Evolutionary conservation across 2,113 vertebrate genomes (phyloP), one percentile per base, ranked within the genome.

Genomic region (Peromyscus maniculatus): DNA sequence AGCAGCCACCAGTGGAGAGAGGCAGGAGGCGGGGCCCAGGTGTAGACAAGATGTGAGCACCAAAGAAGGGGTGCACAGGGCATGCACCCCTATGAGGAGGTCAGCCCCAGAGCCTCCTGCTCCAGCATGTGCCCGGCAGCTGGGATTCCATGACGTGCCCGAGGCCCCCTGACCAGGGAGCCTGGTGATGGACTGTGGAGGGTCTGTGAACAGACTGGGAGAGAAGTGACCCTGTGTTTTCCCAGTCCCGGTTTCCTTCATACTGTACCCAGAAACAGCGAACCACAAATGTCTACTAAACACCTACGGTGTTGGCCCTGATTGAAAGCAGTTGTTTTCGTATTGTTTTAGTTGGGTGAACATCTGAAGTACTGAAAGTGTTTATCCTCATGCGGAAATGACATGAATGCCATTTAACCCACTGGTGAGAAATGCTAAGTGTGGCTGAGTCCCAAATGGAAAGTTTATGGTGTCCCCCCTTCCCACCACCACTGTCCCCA

Each of bases 1-100:
- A 26, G 64, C 3, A 52, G 26, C 64, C 39, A 0, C n/a, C 22
- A 33, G 22, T 33, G 64, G 87, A 52, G 11, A 13, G 59, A 15
- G 17, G 16, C 1, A 7, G 19, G 26, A 57, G 36, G 46, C 12
- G 39, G 66, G 89, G 5, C 59, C 16, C 26, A 75, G 72, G 24
- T 16, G 4, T 5, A 71, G 21, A 64, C 39, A 31, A 57, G 59
- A 72, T 5, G 31, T 36, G 64, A n/a, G 16, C 33, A 10, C 31
- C 16, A 33, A 72, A 33, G 11, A 39, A 49, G 57, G 57, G 4
- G 33, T 9, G 28, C 9, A 15, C 33, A 21, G 21, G 66, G 17
- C 43, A 66, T 24, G 39, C 2, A 0, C 39, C 24, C 39, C 74
- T 7, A 0, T 1, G 9, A 11, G n/a, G 28, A 87, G 26, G 19